Evolutionary conservation across 2,888 invertebrate genomes (phyloP).

Genomic region (Calliscelio sp.): DNA sequence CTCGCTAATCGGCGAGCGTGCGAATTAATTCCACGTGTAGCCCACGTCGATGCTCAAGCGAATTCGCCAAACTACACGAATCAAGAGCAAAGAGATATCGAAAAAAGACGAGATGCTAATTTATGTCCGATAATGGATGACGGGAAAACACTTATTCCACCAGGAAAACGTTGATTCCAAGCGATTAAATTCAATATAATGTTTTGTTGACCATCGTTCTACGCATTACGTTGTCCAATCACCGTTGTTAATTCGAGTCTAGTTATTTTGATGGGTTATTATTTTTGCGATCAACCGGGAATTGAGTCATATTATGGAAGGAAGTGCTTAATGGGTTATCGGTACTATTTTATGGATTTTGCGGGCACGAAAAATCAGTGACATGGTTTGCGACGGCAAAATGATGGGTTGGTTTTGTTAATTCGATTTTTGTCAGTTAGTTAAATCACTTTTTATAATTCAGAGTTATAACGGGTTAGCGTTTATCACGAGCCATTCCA

Average conservation of each 20-base stretch:
- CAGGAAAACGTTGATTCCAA: constrained; percentile 32
- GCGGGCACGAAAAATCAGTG: not conserved
- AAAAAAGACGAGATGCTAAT: constrained; percentile 21
- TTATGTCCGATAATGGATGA: constrained; percentile 33
- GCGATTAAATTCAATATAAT: constrained; percentile 49
- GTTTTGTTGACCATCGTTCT: constrained; percentile 21
- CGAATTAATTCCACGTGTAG: constrained; percentile 43
- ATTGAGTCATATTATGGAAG: constrained; percentile 28
- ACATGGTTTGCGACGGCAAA: constrained; percentile 9
- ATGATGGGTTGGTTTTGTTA: too few relatives aligned
- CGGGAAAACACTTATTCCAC: constrained; percentile 20
- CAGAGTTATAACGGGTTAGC: too few relatives aligned
- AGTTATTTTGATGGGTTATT: constrained; percentile 13
- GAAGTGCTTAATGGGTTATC: not conserved
- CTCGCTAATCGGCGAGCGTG: constrained; percentile 49
- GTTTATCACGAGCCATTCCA: constrained; percentile 3
- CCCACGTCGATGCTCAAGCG: not conserved
- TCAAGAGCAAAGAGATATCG: not conserved
- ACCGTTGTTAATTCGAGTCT: not conserved
- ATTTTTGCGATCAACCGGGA: constrained; percentile 8
- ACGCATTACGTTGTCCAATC: not conserved
- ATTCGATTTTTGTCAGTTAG: too few relatives aligned
- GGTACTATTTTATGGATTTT: not conserved
- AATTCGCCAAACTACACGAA: constrained; percentile 9
- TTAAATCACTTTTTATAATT: too few relatives aligned